These are phyloP conservation scores for Alcis repandata DNA, from an alignment of 2,888 invertebrate species.

Conservation along the genomic window DNA sequence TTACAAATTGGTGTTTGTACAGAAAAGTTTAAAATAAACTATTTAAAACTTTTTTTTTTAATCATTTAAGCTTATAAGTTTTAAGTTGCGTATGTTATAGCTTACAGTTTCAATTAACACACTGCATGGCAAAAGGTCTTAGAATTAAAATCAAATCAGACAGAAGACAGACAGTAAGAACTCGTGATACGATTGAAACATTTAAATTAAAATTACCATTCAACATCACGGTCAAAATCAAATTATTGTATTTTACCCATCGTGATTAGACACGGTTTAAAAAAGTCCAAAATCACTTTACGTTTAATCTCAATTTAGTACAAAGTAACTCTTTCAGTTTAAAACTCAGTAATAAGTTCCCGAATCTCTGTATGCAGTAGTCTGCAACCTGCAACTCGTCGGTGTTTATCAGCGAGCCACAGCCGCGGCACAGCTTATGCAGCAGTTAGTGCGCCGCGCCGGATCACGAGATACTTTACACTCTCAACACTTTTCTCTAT, in stretches of 20 bases:
- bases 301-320: not conserved
- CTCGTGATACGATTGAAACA: too few species aligned
- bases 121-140: too few species aligned
- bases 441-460: not conserved
- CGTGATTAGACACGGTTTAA: not conserved
- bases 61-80: too few species aligned
- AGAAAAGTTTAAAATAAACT: too few species aligned
- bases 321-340: not conserved
- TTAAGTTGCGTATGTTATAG: too few species aligned
- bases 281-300: not conserved
- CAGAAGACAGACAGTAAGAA: too few species aligned
- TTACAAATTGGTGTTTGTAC: too few species aligned
- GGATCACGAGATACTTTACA: slow-evolving; percentile 9
- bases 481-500: not conserved
- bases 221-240: not conserved
- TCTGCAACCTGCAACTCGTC: slow-evolving; percentile 2
- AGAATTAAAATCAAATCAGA: too few species aligned
- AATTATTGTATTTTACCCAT: not conserved
- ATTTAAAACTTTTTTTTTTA: too few species aligned
- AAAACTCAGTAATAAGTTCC: not conserved
- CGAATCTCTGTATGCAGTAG: not conserved
- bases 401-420: slow-evolving; percentile 60
- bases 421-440: slow-evolving; percentile 51
- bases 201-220: too few species aligned
- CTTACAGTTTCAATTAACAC: too few species aligned